Evolutionary conservation across 2,113 vertebrate species (phyloP), one percentile per base, ranked within the genome.

Genomic region (Perccottus glenii): DNA sequence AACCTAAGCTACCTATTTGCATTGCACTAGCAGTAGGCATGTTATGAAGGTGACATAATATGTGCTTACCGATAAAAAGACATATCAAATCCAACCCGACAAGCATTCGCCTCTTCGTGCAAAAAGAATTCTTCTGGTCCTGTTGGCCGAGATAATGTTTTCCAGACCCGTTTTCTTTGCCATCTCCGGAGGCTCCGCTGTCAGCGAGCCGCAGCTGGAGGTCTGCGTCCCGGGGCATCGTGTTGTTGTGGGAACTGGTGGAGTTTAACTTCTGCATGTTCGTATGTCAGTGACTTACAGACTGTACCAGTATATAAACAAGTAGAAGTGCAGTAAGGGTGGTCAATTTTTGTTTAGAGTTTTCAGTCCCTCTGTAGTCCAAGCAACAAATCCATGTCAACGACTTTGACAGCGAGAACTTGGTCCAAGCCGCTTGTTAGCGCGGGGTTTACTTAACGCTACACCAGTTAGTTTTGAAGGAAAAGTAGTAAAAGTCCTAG

Each of bases 31-130:
- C 38, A 40, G 38, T 1, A 40, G 38, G 5, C 2, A 3, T 40
- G 38, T 5, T 40, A 40, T 40, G 38, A 40, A 40, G 8, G 38
- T 40, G 38, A 40, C 38, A 40, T 40, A 40, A 12, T 3, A 0
- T 5, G 11, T 66, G 61, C 91, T 91, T 88, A 94, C 93, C 93
- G 44, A 94, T 82, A 81, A 61, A 82, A 2, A 94, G 86, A 58
- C 93, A 94, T 11, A 94, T 75, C 33, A 93, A 16, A 88, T 94
- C 93, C 91, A 94, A 75, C 11, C 79, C 67, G 71, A 94, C 92
- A n/a, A 94, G 90, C 88, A 94, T 91, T 88, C 79, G 90, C 57
- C 90, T 86, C 77, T 87, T 91, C 76, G 83, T 89, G 70, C 87
- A 91, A 11, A 87, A 66, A 7, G 82, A 79, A 42, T 42, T 82